These are phyloP conservation scores for Drosophila neonasuta DNA, from an alignment of 2,888 invertebrate genomes.

Conservation along the genomic window DNA sequence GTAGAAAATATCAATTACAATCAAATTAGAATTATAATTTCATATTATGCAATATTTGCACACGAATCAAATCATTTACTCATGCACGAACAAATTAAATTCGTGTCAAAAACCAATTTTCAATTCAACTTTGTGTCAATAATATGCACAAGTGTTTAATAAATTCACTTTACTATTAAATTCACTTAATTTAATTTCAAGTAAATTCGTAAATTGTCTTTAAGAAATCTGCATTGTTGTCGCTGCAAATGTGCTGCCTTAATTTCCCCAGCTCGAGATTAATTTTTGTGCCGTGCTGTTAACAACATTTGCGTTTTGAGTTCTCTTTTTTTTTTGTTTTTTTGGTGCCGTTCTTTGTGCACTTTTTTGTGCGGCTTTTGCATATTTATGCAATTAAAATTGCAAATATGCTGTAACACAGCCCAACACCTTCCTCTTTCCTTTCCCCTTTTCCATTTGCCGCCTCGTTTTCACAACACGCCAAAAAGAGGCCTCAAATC, in stretches of 20 bases:
- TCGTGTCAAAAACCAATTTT: conserved; percentile 12
- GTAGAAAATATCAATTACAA: conserved; percentile 52
- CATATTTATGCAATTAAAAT: conserved; percentile 80
- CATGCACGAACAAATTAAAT: conserved; percentile 29
- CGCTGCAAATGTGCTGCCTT: conserved; percentile 11
- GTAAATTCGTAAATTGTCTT: neutral
- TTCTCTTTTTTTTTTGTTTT: conserved; percentile 5
- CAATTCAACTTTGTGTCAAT: neutral
- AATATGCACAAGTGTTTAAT: neutral
- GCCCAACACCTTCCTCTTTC: neutral
- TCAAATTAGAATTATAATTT: conserved; percentile 54
- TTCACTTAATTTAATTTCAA: neutral
- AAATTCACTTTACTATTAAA: neutral
- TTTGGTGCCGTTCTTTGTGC: conserved; percentile 18
- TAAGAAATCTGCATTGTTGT: neutral
- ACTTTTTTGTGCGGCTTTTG: conserved; percentile 54
- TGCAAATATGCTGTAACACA: conserved; percentile 75
- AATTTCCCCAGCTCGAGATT: conserved; percentile 29
- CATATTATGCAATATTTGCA: conserved; percentile 34
- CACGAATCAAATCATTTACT: conserved; percentile 42
- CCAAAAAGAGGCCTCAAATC: conserved; percentile 25
- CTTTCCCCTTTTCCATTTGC: neutral
- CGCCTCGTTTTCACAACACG: neutral
- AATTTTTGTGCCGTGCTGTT: conserved; percentile 30
- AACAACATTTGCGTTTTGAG: conserved; percentile 18